Base-by-base conservation (phyloP, 2,888 invertebrate genomes). In the Stramonita haemastoma region DNA sequence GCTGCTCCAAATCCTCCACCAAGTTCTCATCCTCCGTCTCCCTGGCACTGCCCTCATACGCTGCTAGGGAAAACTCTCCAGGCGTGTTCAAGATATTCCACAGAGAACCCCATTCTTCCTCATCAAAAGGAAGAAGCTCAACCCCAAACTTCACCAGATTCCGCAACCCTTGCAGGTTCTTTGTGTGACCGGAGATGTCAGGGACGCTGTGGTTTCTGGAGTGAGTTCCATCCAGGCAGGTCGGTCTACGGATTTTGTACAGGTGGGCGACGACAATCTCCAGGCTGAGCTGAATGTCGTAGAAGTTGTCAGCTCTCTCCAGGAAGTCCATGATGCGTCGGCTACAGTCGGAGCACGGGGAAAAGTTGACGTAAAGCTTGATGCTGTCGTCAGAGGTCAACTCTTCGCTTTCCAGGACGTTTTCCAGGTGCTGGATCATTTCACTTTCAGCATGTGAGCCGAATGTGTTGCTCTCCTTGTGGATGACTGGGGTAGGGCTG, bases 231-330 rank as follows among this genome's bases (percentile, higher is more conserved):
- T 57, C 19, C 6, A 56, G 29, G 22, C 88, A 88, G n/a, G 83
- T 79, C 19, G 88, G 88, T 32, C 88, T 26, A 26, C 88, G 32
- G 60, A 88, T 81, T 60, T 81, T 79, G 66, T 88, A 88, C 34
- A 88, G 81, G 22, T 57, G 60, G 0, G 88, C 22, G 83, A 81
- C 83, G 34, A 88, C 29, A 60, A 88, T 60, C 22, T 88, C 88
- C 56, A 88, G 57, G 29, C 29, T 19, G 15, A 88, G 26, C 4
- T 34, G 26, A 13, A 83, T 36, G n/a, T 15, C 83, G 22, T 66
- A 29, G 70, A 13, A 32, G n/a, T 34, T 15, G 6, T 66, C 11
- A 8, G 83, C 83, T 17, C 0, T 56, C 8, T 83, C 36, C 29
- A 88, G 1, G 36, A 88, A 88, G 13, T 15, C 11, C 4, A 88